A percentile compares a stretch with the other conserved stretches of the same genome.
These are phyloP conservation scores for Boulengeromyrus knoepffleri DNA, from an alignment of 2,113 vertebrate genomes.

Conservation along the genomic window DNA sequence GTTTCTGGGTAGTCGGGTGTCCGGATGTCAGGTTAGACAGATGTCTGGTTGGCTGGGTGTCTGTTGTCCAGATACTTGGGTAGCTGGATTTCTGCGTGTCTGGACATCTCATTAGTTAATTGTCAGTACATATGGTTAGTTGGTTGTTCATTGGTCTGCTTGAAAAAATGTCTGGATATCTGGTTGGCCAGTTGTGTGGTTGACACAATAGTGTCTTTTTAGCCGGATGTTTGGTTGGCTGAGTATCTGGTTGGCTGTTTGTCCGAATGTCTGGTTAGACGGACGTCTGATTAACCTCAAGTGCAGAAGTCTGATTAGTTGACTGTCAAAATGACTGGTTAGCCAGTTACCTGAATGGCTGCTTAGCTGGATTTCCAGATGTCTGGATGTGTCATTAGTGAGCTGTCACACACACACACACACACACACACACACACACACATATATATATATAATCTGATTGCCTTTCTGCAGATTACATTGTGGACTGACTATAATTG, in stretches of 20 bases:
- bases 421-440: too few species aligned
- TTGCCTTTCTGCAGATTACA: background rate
- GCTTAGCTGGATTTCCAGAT: background rate
- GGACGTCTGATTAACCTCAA: background rate
- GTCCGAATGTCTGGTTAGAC: background rate
- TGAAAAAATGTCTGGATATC: background rate
- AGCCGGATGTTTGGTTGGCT: background rate
- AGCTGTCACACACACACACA: too few species aligned
- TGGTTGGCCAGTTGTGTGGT: background rate
- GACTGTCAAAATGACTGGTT: background rate
- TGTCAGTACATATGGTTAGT: background rate
- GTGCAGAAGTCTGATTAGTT: too few species aligned
- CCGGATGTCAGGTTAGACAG: background rate
- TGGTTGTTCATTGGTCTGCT: too few species aligned
- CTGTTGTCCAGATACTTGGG: background rate
- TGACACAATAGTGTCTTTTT: background rate
- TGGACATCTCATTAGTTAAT: background rate
- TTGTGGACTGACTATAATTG: background rate
- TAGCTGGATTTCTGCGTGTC: background rate
- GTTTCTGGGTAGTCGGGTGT: background rate
- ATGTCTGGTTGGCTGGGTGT: background rate
- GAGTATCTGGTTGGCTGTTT: background rate
- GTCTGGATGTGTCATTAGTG: background rate
- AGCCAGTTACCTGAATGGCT: background rate
- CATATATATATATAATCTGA: background rate